A percentile compares a stretch with the other conserved stretches of the same genome.
Evolutionary conservation across 2,797 vertebrate species (phyloP).

Genomic region (Gymnopithys bicolor): DNA sequence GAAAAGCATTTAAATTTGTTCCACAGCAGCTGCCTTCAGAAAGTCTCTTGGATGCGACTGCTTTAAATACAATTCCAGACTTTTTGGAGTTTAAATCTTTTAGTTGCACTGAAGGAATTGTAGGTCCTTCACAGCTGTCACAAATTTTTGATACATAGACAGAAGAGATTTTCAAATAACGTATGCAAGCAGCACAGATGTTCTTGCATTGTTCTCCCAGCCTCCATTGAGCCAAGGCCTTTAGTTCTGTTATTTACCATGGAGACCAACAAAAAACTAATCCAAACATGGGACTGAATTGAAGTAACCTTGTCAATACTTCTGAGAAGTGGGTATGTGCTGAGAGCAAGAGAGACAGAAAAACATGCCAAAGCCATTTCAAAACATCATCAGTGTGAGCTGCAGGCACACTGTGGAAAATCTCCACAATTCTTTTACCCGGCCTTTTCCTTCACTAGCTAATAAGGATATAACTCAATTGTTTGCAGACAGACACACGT

Average conservation of each 20-base stretch:
- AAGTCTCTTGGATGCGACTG: neutral
- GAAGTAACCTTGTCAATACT: constrained; percentile 55
- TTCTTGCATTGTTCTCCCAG: constrained; percentile 45
- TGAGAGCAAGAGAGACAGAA: constrained; percentile 20
- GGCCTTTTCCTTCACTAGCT: neutral
- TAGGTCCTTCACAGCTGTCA: constrained; percentile 45
- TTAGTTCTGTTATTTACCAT: constrained; percentile 51
- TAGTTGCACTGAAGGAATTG: neutral
- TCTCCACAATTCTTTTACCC: neutral
- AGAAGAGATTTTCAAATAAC: constrained; percentile 21
- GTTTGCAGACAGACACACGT: neutral
- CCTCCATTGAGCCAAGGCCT: neutral
- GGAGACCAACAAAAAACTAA: constrained; percentile 57
- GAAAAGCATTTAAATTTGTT: neutral
- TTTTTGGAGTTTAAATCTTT: neutral
- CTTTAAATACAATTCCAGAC: constrained; percentile 44
- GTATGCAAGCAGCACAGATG: constrained; percentile 39
- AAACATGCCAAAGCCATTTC: constrained; percentile 36
- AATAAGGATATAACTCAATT: constrained; percentile 3
- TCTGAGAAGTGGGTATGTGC: constrained; percentile 42
- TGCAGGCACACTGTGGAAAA: constrained; percentile 7
- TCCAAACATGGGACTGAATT: constrained; percentile 44
- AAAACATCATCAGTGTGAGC: neutral
- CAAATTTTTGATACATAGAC: constrained; percentile 44
- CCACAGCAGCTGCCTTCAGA: constrained; percentile 5